Percentiles rank a stretch among this genome's conserved stretches.
Conservation (phyloP, 1,140 invertebrate genomes). For the Drosophila obscura region DNA sequence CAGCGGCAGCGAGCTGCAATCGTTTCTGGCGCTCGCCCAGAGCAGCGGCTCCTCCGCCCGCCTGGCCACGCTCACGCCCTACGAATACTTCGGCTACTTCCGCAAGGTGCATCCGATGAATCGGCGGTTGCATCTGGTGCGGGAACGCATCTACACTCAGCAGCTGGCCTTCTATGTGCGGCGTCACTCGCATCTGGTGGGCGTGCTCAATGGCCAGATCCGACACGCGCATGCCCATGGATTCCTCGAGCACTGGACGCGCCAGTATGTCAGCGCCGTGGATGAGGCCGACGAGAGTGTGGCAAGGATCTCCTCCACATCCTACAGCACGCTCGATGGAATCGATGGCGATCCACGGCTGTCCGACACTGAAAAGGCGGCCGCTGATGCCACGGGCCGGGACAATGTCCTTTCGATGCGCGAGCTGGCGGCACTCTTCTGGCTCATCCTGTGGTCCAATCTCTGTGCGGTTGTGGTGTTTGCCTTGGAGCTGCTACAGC, state of each 20-base stretch:
- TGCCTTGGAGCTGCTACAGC: conserved; percentile 38
- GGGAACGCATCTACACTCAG: conserved; percentile 71
- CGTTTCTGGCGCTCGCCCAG: conserved; percentile 51
- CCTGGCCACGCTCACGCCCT: conserved; percentile 63
- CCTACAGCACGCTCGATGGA: conserved; percentile 38
- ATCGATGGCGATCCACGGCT: conserved; percentile 24
- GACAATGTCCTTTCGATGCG: conserved; percentile 55
- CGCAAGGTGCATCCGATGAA: conserved; percentile 67
- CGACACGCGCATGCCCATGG: conserved; percentile 54
- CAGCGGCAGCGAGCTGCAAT: conserved; percentile 56
- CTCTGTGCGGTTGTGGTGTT: conserved; percentile 48
- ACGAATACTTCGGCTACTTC: conserved; percentile 76
- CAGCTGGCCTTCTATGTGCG: conserved; percentile 73
- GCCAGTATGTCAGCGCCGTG: conserved; percentile 63
- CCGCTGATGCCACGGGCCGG: neutral
- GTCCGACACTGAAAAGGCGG: conserved; percentile 15
- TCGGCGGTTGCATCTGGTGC: conserved; percentile 58
- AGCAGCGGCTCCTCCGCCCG: conserved; percentile 46
- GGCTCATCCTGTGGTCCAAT: conserved; percentile 60
- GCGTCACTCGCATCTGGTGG: conserved; percentile 62
- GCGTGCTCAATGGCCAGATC: conserved; percentile 63
- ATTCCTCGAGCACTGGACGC: conserved; percentile 70
- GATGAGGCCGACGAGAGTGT: conserved; percentile 59
- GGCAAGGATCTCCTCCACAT: conserved; percentile 34
- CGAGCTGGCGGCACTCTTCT: conserved; percentile 62